Evolutionary conservation across 2,113 vertebrate genomes (phyloP), one percentile per base, ranked within the genome.

Genomic region (Aspiorhynchus laticeps): DNA sequence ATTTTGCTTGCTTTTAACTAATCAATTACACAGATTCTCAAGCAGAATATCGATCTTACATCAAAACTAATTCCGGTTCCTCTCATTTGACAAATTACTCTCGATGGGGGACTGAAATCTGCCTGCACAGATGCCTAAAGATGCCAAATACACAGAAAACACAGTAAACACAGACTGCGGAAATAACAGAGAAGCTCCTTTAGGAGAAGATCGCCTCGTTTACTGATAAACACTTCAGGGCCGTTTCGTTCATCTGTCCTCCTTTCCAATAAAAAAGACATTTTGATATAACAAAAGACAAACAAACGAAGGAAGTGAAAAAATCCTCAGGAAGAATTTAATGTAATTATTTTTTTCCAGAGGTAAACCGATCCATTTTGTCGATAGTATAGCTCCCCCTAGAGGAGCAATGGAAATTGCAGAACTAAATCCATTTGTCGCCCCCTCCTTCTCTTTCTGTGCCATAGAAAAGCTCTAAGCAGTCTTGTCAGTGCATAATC

Each of bases 301-400:
- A 65, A 31, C 79, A 79, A 87, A 67, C 15, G 78, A 73, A 17
- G 46, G 59, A 69, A 85, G 67, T 26, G 71, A 77, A n/a, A n/a
- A 85, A 89, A 83, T 61, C 21, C 8, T n/a, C 8, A 86, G n/a
- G 28, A 48, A 85, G 28, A 21, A 53, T 85, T 28, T 31, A 4
- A 51, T 69, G 65, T 12, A 8, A 28, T 67, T 36, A 56, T 78
- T 56, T 80, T 76, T 51, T 26, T 53, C 36, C 51, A 83, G 5
- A 65, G 78, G 26, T 56, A 74, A 84, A 5, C 1, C 9, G 4
- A 5, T n/a, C 5, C 3, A 46, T 14, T 80, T 89, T 83, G 41
- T 74, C 81, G 81, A 87, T 87, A 63, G 38, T 85, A 92, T 85
- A 92, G 84, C n/a, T n/a, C n/a, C n/a, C n/a, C n/a, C n/a, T n/a